Base-by-base conservation (phyloP, 2,113 vertebrate genomes). In the Morone chrysops region DNA sequence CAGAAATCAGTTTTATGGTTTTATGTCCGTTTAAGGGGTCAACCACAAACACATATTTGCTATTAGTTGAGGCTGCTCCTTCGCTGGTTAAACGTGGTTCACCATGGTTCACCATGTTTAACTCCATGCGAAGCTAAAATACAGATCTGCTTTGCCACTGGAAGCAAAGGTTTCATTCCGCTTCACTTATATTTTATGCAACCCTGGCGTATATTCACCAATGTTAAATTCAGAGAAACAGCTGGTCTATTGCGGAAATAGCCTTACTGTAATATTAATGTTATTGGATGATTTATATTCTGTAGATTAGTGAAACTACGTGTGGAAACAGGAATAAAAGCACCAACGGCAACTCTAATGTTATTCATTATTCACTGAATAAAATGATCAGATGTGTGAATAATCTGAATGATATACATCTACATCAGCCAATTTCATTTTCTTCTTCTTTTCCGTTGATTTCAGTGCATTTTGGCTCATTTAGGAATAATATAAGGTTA, bases 361-460 rank as follows among this genome's bases (percentile, higher is more conserved):
- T 31, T 16, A 66, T 36, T 22, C n/a, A 59, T 59, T 50, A 63
- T 50, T 47, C 56, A 78, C 56, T 3, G 60, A 11, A 41, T 31
- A 31, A 69, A 68, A 62, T 7, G 3, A 54, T 50, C 40, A 45
- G 8, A 59, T 45, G 43, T 50, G 47, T 20, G 22, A 40, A 17
- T 18, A 68, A 62, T 63, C 38, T 62, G 25, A 61, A 48, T 47
- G 48, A 76, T 82, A n/a, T n/a, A n/a, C n/a, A n/a, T 16, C 25
- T 25, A 25, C 13, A 18, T 43, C 56, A 10, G 54, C 2, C 18
- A 14, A 43, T 63, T 20, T 66, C 53, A 5, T 48, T 8, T 13
- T 25, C 38, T 25, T 12, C 31, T 5, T 40, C 4, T 36, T 36
- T 11, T 57, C 9, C 1, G 0, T 75, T 31, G 4, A 25, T 31